A percentile compares a stretch with the other conserved stretches of the same genome.
These are phyloP conservation scores for Lasioglossum figueresi DNA, from an alignment of 2,888 invertebrate species.

Conservation along the genomic window DNA sequence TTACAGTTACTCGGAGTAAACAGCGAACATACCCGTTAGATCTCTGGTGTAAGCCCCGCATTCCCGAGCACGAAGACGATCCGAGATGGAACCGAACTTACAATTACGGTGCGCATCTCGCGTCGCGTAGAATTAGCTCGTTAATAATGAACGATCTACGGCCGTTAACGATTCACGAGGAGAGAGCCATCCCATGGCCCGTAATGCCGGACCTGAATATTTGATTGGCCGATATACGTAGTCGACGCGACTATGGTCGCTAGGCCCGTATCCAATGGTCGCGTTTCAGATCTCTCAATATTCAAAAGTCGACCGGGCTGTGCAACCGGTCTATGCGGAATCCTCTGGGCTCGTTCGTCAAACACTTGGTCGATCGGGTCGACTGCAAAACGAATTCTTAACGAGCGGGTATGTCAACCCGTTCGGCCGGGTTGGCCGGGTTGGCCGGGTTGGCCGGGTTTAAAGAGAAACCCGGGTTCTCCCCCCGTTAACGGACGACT, in stretches of 20 bases:
- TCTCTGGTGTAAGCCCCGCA: neutral
- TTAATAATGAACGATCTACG: conserved; percentile 60
- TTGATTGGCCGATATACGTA: conserved; percentile 46
- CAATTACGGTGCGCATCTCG: neutral
- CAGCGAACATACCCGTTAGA: neutral
- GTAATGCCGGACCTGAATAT: conserved; percentile 52
- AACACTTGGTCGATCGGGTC: conserved; percentile 19
- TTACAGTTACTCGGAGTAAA: too few relatives aligned
- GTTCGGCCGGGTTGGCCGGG: neutral
- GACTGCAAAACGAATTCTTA: neutral
- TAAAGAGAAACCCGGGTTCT: neutral
- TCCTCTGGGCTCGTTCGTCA: conserved; percentile 12
- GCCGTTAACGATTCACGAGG: conserved; percentile 55
- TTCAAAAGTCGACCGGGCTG: conserved; percentile 31
- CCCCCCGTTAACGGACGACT: conserved; percentile 4
- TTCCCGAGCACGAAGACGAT: neutral
- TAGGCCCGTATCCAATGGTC: neutral
- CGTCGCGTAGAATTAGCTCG: conserved; percentile 54
- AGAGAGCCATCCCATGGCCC: conserved; percentile 24
- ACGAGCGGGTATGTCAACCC: neutral
- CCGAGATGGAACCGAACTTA: neutral
- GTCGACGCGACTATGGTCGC: conserved; percentile 20
- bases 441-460: too few relatives aligned
- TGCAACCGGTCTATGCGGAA: neutral
- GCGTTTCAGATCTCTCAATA: conserved; percentile 43